A percentile compares a stretch with the other conserved stretches of the same genome.
Evolutionary conservation across 1,140 invertebrate species (phyloP).

Genomic region (Daktulosphaira vitifoliae): DNA sequence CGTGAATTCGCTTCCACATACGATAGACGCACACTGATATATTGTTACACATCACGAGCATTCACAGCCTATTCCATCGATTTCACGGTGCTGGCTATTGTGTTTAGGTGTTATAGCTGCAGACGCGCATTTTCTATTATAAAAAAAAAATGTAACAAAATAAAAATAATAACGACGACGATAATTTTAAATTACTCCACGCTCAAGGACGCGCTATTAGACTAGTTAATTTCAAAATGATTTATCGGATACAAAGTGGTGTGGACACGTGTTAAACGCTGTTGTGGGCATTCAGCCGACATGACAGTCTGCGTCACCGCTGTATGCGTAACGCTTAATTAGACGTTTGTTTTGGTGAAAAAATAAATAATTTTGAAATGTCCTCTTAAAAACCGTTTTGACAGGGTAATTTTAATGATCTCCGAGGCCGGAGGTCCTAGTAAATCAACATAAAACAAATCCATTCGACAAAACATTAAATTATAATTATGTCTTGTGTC

Average conservation of each 20-base stretch:
- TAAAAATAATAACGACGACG: background rate
- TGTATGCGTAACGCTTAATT: slow-evolving; percentile 20
- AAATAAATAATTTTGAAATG: background rate
- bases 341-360: slow-evolving; percentile 29
- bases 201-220: slow-evolving; percentile 26
- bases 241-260: slow-evolving; percentile 8
- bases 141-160: slow-evolving; percentile 1
- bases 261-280: slow-evolving; percentile 31
- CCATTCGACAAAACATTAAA: no score
- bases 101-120: slow-evolving; percentile 6
- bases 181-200: slow-evolving; percentile 30
- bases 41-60: background rate
- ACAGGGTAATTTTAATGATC: slow-evolving; percentile 9
- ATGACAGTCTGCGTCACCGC: background rate
- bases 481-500: no score
- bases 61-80: slow-evolving; percentile 25
- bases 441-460: background rate
- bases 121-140: background rate
- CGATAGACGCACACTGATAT: background rate
- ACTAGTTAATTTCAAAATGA: slow-evolving; percentile 31
- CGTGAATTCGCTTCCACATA: no score
- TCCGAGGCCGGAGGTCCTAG: background rate
- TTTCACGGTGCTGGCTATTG: slow-evolving; percentile 30
- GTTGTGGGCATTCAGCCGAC: background rate
- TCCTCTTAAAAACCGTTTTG: background rate